Evolutionary conservation across 1,140 invertebrate species (phyloP).

Genomic region (Drosophila kepulauana): DNA sequence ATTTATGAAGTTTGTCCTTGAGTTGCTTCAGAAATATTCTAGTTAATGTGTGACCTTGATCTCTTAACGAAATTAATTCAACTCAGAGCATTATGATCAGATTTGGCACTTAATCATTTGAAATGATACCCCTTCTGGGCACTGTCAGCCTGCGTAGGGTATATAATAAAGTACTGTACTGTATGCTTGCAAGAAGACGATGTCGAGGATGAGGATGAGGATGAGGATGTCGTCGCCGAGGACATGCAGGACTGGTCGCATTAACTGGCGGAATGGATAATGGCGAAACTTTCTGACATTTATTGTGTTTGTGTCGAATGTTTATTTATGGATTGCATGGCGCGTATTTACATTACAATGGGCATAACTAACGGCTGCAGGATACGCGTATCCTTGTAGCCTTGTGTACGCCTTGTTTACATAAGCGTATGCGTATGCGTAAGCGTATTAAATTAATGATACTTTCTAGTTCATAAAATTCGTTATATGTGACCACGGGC

Average conservation of each 20-base stretch:
- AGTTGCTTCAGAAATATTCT: too few species aligned
- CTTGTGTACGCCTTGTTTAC: constrained; percentile 53
- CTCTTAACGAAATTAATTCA: background rate
- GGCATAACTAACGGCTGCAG: constrained; percentile 72
- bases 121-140: background rate
- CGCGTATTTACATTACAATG: constrained; percentile 81
- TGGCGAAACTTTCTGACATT: constrained; percentile 82
- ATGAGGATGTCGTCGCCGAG: constrained; percentile 51
- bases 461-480: constrained; percentile 84
- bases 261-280: constrained; percentile 77
- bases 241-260: constrained; percentile 48
- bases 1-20: background rate
- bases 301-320: constrained; percentile 84
- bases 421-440: constrained; percentile 64
- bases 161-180: constrained; percentile 63
- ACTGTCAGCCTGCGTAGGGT: background rate
- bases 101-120: background rate
- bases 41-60: background rate
- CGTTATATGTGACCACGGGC: constrained; percentile 62
- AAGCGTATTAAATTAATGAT: constrained; percentile 84
- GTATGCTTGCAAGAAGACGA: constrained; percentile 55
- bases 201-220: constrained; percentile 41
- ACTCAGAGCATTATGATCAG: background rate
- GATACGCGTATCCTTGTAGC: constrained; percentile 48
- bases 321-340: constrained; percentile 83